Evolutionary conservation across 2,888 invertebrate genomes (phyloP).

Genomic region (Cheilosia pagana): DNA sequence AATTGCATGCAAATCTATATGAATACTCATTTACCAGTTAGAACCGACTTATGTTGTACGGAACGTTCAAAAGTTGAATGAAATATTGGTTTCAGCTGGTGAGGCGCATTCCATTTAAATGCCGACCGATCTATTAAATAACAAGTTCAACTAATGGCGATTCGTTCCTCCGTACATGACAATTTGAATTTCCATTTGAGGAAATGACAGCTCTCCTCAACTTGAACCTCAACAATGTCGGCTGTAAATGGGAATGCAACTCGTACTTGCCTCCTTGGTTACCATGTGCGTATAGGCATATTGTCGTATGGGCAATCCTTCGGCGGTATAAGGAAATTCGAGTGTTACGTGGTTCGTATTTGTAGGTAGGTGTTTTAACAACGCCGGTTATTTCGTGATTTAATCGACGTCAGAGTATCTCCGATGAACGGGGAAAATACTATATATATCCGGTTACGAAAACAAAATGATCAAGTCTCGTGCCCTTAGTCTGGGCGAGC

Average conservation of each 20-base stretch:
- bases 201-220: constrained; percentile 52
- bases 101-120: constrained; percentile 8
- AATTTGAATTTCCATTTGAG: constrained; percentile 47
- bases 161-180: constrained; percentile 1
- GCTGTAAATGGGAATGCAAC: constrained; percentile 39
- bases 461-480: constrained; percentile 45
- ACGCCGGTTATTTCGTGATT: constrained; percentile 40
- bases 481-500: constrained; percentile 13
- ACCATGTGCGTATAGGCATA: neutral
- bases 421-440: constrained; percentile 21
- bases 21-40: constrained; percentile 15
- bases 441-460: constrained; percentile 40
- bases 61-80: constrained; percentile 21
- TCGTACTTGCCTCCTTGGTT: constrained; percentile 22
- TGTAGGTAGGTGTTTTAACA: constrained; percentile 7
- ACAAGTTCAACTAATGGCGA: constrained; percentile 11
- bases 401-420: constrained; percentile 11
- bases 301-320: constrained; percentile 42
- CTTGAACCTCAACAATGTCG: constrained; percentile 32
- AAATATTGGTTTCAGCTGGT: constrained; percentile 26
- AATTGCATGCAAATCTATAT: constrained; percentile 46
- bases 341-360: constrained; percentile 10
- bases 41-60: constrained; percentile 14
- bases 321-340: constrained; percentile 18
- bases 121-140: constrained; percentile 31